Evolutionary conservation across 2,113 vertebrate species (phyloP), one percentile per base, ranked within the genome.

Genomic region (Mirza zaza): DNA sequence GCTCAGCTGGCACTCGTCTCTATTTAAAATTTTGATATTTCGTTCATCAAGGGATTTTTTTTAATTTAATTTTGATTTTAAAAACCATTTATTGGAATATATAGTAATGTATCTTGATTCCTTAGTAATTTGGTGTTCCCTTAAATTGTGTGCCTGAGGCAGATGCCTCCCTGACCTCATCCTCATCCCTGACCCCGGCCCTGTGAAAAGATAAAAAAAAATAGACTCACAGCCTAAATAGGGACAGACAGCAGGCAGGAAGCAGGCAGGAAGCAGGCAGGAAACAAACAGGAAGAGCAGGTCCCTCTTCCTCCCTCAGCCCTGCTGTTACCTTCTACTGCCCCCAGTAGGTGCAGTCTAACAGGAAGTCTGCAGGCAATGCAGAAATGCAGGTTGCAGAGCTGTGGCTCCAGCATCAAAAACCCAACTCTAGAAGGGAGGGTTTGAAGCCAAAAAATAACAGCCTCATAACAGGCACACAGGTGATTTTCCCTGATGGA

Each of bases 281-380:
- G 18, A 50, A 82, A 82, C 71, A 55, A 36, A 59, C 15, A 5
- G 45, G 81, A 55, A 12, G 4, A 11, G 12, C 15, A 34, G 32
- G 57, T 57, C 18, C 63, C 84, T 57, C 52, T 36, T 68, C 39
- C 2, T 73, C 13, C 13, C 91, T n/a, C 21, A 27, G 36, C 27
- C 39, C 63, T 32, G 5, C 2, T 9, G 48, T 32, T 13, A 45
- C 32, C 7, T 3, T 81, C 8, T 50, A 5, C 13, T 2, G 0
- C 13, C 6, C 25, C 10, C 27, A 52, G 2, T 3, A 55, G 42
- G n/a, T 27, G 18, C 61, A 86, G 27, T 71, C 73, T 45, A 32
- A 50, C 20, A 80, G 18, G 48, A 25, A 36, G 6, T 61, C 61
- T 55, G 1, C 2, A 70, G 61, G 27, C 79, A 82, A 34, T 65